Conservation (phyloP, 2,113 vertebrate species). For the Dromas ardeola region DNA sequence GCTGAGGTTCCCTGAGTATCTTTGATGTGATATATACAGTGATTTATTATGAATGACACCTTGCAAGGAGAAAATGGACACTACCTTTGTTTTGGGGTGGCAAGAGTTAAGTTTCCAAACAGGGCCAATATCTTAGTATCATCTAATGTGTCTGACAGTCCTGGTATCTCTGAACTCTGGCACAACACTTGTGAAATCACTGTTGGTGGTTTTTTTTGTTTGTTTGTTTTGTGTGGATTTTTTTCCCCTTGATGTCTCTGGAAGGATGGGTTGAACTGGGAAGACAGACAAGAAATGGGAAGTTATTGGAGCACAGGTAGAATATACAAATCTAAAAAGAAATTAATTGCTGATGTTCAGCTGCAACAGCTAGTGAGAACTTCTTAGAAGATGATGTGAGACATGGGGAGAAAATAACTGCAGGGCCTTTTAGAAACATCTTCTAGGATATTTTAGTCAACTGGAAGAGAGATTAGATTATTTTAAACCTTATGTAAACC, state of each 20-base stretch:
- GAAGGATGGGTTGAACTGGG: neutral
- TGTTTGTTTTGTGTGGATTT: neutral
- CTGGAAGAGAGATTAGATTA: neutral
- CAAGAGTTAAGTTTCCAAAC: neutral
- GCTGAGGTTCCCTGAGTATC: neutral
- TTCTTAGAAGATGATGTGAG: neutral
- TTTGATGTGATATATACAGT: neutral
- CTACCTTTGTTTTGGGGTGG: too few relatives aligned
- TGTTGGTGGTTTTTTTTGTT: neutral
- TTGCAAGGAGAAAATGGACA: neutral
- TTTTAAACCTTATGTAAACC: neutral
- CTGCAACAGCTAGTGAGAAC: neutral
- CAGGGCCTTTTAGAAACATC: neutral
- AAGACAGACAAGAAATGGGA: neutral
- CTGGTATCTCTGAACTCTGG: neutral
- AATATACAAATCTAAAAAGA: neutral
- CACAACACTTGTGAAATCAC: neutral
- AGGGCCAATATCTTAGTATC: neutral
- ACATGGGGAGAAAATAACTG: neutral
- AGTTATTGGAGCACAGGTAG: neutral
- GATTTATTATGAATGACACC: neutral
- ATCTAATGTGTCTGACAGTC: neutral
- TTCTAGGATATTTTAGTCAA: neutral
- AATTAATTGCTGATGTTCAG: neutral
- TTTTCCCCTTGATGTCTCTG: neutral